These are phyloP conservation scores for Poecilia gillii DNA, from an alignment of 2,797 vertebrate genomes.

Conservation along the genomic window DNA sequence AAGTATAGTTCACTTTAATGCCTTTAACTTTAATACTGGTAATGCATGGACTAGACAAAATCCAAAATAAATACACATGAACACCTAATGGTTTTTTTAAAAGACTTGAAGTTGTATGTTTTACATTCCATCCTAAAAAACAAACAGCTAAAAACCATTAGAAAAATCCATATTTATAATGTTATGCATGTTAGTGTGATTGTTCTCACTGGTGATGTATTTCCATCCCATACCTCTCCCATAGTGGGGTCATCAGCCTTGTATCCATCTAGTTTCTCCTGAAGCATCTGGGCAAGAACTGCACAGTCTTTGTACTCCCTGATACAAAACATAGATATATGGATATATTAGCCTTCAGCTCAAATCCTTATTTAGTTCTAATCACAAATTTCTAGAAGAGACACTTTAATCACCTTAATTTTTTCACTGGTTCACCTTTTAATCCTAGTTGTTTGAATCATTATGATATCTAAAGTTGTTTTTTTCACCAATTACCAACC, in stretches of 20 bases:
- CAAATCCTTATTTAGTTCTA: not conserved
- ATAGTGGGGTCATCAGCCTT: constrained; percentile 97
- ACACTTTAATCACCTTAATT: not conserved
- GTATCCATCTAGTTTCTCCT: constrained; percentile 96
- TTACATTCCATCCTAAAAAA: not conserved
- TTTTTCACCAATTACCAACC: not conserved
- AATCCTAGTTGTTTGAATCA: not conserved
- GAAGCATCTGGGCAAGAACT: constrained; percentile 93
- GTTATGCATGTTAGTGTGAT: not conserved
- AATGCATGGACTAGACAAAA: not conserved
- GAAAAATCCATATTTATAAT: not conserved
- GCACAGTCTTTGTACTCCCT: constrained; percentile 96
- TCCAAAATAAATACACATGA: not conserved
- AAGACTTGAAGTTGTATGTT: not conserved
- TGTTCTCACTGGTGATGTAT: not conserved
- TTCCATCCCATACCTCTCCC: constrained; percentile 88
- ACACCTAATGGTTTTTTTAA: not conserved
- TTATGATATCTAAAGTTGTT: not conserved
- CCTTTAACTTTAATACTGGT: not conserved
- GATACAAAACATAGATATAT: constrained; percentile 34
- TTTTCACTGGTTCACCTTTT: not conserved
- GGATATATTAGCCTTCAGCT: not conserved
- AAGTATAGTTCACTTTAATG: not conserved
- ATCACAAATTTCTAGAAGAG: not conserved
- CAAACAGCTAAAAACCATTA: not conserved